Evolutionary conservation across 2,113 vertebrate genomes (phyloP).

Genomic region (Pelobates fuscus): DNA sequence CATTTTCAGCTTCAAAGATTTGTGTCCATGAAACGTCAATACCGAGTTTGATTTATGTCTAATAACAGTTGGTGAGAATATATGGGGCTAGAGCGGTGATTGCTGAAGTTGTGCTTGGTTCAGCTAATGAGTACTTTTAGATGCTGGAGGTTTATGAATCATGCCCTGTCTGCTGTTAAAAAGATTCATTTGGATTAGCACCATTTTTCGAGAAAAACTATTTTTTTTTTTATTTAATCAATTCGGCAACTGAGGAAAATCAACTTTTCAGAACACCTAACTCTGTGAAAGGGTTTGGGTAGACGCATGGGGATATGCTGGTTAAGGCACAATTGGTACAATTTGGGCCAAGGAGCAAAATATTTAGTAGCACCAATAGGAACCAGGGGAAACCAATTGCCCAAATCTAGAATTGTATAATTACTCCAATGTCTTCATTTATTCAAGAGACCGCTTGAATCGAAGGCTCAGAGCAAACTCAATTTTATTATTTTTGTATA

Average conservation of each 20-base stretch:
- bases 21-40: neutral
- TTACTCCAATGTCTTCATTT: too few species aligned
- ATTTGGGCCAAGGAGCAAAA: too few species aligned
- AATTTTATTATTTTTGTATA: too few species aligned
- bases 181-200: neutral
- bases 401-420: too few species aligned
- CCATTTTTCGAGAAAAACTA: neutral
- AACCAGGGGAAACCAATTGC: too few species aligned
- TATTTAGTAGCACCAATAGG: too few species aligned
- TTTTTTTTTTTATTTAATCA: neutral
- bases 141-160: neutral
- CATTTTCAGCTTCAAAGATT: constrained; percentile 2
- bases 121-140: neutral
- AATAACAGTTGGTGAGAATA: constrained; percentile 3
- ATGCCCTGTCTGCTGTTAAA: neutral
- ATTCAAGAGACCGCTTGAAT: too few species aligned
- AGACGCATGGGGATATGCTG: too few species aligned
- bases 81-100: neutral
- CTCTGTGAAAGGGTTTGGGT: too few species aligned
- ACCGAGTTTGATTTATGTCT: neutral
- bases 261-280: too few species aligned
- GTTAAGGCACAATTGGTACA: too few species aligned
- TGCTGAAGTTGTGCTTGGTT: neutral
- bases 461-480: too few species aligned
- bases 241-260: neutral